Percentiles rank a stretch among this genome's conserved stretches.
Conservation (phyloP, 2,113 vertebrate genomes). For the Aepyceros melampus region DNA sequence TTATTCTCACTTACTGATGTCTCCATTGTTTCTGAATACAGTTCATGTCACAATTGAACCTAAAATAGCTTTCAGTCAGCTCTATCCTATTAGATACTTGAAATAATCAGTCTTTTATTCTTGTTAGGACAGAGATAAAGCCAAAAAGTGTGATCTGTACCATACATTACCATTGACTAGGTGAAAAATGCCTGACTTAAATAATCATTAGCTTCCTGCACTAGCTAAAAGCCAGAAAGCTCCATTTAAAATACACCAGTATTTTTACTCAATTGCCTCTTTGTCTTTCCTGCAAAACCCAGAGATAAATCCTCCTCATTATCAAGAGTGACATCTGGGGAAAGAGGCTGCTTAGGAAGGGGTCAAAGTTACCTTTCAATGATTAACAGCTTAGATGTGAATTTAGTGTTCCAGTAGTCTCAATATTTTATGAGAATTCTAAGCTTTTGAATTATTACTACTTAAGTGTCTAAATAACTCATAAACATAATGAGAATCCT, state of each 20-base stretch:
- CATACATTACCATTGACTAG: constrained; percentile 34
- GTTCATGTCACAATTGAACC: not conserved
- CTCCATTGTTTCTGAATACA: constrained; percentile 9
- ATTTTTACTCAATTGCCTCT: constrained; percentile 70
- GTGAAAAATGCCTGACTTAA: constrained; percentile 61
- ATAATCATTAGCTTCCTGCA: constrained; percentile 46
- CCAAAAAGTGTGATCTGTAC: constrained; percentile 31
- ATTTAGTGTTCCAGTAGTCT: constrained; percentile 60
- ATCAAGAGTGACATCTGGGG: constrained; percentile 57
- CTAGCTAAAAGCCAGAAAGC: constrained; percentile 52
- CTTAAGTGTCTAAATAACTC: constrained; percentile 38
- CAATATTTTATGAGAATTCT: constrained; percentile 73
- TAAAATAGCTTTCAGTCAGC: constrained; percentile 43
- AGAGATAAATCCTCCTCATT: constrained; percentile 65
- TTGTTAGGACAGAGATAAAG: constrained; percentile 49
- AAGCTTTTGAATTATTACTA: constrained; percentile 45
- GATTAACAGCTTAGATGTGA: constrained; percentile 66
- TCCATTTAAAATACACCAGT: constrained; percentile 47
- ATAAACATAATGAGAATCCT: not conserved
- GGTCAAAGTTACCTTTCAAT: constrained; percentile 66
- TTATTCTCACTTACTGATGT: not conserved
- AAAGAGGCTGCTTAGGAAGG: constrained; percentile 57
- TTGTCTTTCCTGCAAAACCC: constrained; percentile 51
- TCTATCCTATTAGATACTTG: constrained; percentile 26
- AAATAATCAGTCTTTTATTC: constrained; percentile 33